Evolutionary conservation across 2,888 invertebrate species (phyloP).

Genomic region (Mythimna impura): DNA sequence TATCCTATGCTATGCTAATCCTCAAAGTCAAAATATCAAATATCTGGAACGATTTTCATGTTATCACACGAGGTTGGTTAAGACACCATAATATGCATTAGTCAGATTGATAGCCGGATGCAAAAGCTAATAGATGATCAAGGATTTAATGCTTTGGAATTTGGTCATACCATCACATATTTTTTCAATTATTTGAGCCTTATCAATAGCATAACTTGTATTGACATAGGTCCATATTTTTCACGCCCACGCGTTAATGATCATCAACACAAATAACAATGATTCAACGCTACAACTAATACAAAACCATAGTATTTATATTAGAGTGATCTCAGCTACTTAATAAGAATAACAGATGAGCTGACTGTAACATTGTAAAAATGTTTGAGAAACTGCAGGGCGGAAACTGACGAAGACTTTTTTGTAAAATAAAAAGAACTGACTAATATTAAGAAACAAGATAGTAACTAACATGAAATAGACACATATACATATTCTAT

Average conservation of each 20-base stretch:
- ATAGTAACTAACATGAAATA: conserved; percentile 16
- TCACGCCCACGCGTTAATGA: conserved; percentile 49
- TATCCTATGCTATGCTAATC: too few species aligned
- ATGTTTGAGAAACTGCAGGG: conserved; percentile 12
- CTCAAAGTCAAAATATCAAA: conserved; percentile 2
- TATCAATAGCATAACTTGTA: conserved; percentile 17
- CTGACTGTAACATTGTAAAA: conserved; percentile 10
- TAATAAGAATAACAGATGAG: conserved; percentile 31
- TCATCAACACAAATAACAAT: conserved; percentile 64
- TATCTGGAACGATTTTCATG: conserved; percentile 12
- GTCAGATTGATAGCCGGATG: conserved; percentile 5
- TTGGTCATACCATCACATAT: background rate
- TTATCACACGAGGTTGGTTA: conserved; percentile 17
- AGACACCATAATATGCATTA: conserved; percentile 4
- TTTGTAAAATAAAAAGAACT: conserved; percentile 11
- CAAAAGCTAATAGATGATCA: background rate
- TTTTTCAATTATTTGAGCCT: background rate
- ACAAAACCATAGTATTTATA: conserved; percentile 48
- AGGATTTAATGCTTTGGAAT: background rate
- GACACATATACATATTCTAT: background rate
- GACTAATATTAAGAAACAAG: background rate
- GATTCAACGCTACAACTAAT: conserved; percentile 51
- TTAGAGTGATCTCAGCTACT: conserved; percentile 54
- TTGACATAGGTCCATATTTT: conserved; percentile 35
- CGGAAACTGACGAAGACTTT: conserved; percentile 9